These are phyloP conservation scores for Tachina lurida DNA, from an alignment of 2,888 invertebrate genomes.

Conservation along the genomic window DNA sequence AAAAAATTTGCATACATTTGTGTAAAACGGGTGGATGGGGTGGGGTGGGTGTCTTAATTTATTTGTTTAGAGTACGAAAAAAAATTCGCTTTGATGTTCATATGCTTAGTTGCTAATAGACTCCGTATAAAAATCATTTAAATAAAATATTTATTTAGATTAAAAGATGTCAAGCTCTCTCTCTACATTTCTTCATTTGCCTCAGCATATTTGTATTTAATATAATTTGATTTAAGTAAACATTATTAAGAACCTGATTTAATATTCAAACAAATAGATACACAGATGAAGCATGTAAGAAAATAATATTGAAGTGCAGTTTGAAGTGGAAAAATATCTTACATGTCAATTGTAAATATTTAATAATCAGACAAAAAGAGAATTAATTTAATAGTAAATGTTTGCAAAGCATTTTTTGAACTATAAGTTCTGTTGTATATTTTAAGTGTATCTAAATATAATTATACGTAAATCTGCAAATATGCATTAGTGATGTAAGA, in stretches of 20 bases:
- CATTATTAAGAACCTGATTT: conserved; percentile 63
- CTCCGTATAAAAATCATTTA: conserved; percentile 22
- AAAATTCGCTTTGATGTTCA: conserved; percentile 54
- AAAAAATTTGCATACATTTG: conserved; percentile 60
- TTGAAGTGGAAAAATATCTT: neutral
- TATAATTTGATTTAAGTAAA: conserved; percentile 65
- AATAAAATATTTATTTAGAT: conserved; percentile 65
- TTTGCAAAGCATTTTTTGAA: too few relatives aligned
- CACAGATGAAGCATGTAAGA: neutral
- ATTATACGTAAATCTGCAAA: too few relatives aligned
- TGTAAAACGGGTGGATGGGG: neutral
- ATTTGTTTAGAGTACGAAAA: conserved; percentile 56
- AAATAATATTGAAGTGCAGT: conserved; percentile 9
- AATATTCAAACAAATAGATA: conserved; percentile 50
- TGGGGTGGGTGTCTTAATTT: conserved; percentile 55
- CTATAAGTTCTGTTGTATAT: too few relatives aligned
- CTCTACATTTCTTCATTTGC: conserved; percentile 9
- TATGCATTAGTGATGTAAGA: too few relatives aligned
- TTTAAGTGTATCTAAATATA: too few relatives aligned
- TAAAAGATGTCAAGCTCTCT: conserved; percentile 50
- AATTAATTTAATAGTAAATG: too few relatives aligned
- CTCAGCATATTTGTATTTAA: conserved; percentile 35
- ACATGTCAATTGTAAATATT: neutral
- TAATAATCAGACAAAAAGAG: neutral
- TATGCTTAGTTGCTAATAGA: conserved; percentile 27